A percentile compares a stretch with the other conserved stretches of the same genome.
Conservation (phyloP, 2,888 invertebrate species). For the Parnassius mnemosyne region DNA sequence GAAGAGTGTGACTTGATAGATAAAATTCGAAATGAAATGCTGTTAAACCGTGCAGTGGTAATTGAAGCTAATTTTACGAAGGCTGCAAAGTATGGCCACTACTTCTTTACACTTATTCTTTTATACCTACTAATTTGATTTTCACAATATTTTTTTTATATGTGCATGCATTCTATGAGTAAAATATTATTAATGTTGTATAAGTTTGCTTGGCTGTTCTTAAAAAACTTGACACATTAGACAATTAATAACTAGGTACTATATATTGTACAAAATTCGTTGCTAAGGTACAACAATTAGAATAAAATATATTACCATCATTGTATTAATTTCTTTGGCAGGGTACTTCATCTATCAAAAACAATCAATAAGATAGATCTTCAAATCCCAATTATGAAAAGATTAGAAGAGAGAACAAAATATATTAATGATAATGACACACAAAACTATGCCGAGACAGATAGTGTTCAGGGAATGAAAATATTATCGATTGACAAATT, state of each 20-base stretch:
- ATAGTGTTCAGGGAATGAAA: neutral
- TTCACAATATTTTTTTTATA: too few species aligned
- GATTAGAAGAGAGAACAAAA: neutral
- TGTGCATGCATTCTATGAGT: too few species aligned
- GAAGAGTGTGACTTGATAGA: neutral
- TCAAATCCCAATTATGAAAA: neutral
- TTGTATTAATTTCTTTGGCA: neutral
- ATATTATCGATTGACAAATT: slow-evolving; percentile 8
- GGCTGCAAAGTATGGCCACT: slow-evolving; percentile 6
- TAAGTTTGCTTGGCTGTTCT: too few species aligned
- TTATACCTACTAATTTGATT: too few species aligned
- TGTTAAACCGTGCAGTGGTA: neutral
- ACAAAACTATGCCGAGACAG: neutral
- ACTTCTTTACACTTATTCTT: too few species aligned
- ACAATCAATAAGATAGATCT: neutral
- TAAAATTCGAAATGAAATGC: slow-evolving; percentile 10
- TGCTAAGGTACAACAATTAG: too few species aligned
- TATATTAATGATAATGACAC: neutral
- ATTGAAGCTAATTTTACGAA: neutral
- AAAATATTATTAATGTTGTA: too few species aligned
- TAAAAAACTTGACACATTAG: too few species aligned
- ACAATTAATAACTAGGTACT: too few species aligned
- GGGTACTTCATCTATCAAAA: slow-evolving; percentile 1
- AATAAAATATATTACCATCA: too few species aligned
- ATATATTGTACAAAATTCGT: too few species aligned